A percentile compares a stretch with the other conserved stretches of the same genome.
These are phyloP conservation scores for Poeciliopsis prolifica DNA, from an alignment of 2,113 vertebrate genomes.

Conservation along the genomic window DNA sequence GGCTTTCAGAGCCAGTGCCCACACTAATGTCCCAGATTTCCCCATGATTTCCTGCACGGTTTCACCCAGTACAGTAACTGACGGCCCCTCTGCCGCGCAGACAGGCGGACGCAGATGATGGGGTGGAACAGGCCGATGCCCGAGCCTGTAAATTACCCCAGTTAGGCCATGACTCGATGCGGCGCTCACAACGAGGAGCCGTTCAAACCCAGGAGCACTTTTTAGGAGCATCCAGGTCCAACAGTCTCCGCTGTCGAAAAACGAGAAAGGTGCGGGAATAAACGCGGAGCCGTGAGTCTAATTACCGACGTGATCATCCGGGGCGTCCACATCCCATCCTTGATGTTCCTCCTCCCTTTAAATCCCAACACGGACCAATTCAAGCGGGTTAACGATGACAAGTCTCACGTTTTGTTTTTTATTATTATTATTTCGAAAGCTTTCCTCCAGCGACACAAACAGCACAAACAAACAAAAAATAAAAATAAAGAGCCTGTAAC, in stretches of 20 bases:
- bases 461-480: not conserved
- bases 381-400: not conserved
- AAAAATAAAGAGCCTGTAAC: not conserved
- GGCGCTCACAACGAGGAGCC: conserved; percentile 10
- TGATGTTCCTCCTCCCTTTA: not conserved
- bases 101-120: conserved; percentile 26
- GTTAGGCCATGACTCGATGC: conserved; percentile 56
- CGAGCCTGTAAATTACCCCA: conserved; percentile 50
- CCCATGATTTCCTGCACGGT: conserved; percentile 8
- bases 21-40: conserved; percentile 44
- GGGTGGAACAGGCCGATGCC: conserved; percentile 32
- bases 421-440: not conserved
- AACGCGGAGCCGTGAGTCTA: not conserved
- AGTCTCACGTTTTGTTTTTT: conserved; percentile 1
- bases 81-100: conserved; percentile 34
- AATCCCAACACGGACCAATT: not conserved
- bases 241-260: not conserved
- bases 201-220: not conserved
- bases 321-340: conserved; percentile 19
- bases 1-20: conserved; percentile 18
- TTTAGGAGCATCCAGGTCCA: not conserved
- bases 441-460: conserved; percentile 41
- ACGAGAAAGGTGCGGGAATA: not conserved
- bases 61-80: conserved; percentile 36
- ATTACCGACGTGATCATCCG: conserved; percentile 35